Evolutionary conservation across 2,113 vertebrate species (phyloP), one percentile per base, ranked within the genome.

Genomic region (Peromyscus maniculatus): DNA sequence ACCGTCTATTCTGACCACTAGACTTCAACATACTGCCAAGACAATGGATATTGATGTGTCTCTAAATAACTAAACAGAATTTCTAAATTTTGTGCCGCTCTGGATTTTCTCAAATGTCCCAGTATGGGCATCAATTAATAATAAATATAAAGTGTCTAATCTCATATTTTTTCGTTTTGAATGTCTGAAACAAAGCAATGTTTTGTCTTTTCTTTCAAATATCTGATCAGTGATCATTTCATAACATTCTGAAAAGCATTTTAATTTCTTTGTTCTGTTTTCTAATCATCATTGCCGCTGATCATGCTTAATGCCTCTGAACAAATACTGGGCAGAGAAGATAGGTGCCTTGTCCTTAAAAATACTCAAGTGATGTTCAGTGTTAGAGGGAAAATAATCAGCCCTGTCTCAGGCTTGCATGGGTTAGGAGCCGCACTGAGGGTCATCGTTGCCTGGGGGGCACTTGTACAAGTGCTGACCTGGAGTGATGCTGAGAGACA

Each of bases 401-500:
- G 79, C 98, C 97, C 83, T 94, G 95, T 96, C 79, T 75, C 79
- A 26, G 94, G 72, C 95, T 95, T 36, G 0, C 93, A 64, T 1
- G 0, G 10, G 31, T 67, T 96, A 92, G 97, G 97, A 93, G 74
- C 90, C 59, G 26, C 59, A 43, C 92, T 94, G 94, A 89, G 97
- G 94, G 97, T 96, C 91, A 87, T 33, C 91, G 95, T 97, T 98
- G 94, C 97, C 92, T 1, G 36, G 88, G 94, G 84, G 91, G 98
- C 89, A 0, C 1, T 97, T 97, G 97, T 97, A 91, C 96, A 96
- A 94, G 39, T 33, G 31, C 66, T 22, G 28, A 5, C 39, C 19
- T 55, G 59, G 78, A 72, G 33, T 52, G 67, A n/a, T 9, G 1
- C 36, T 39, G 24, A 49, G 24, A 1, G 66, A 62, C 26, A 36